These are phyloP conservation scores for Tokudaia muenninki DNA, from an alignment of 2,797 vertebrate genomes.

Conservation along the genomic window DNA sequence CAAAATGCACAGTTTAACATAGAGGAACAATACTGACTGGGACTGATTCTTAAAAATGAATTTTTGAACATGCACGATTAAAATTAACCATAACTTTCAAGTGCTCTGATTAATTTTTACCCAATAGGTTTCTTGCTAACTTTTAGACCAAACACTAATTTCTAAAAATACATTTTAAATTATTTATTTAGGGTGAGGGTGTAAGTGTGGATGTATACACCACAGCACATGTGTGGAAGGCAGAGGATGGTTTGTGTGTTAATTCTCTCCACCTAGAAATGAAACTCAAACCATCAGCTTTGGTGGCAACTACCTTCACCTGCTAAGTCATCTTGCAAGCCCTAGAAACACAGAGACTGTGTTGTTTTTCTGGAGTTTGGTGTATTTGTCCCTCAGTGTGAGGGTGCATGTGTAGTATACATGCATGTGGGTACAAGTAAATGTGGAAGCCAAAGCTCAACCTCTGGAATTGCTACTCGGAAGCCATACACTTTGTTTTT, in stretches of 20 bases:
- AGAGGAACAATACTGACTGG: neutral
- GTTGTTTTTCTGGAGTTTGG: neutral
- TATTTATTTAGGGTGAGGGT: neutral
- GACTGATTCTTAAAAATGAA: constrained; percentile 15
- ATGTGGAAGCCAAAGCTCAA: neutral
- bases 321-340: neutral
- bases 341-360: neutral
- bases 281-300: neutral
- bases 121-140: neutral
- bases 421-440: neutral
- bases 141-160: constrained; percentile 10
- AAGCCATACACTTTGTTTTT: neutral
- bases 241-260: neutral
- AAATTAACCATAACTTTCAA: constrained; percentile 2
- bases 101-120: neutral
- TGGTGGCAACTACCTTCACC: neutral
- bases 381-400: too few species aligned
- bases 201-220: neutral
- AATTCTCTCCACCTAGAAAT: neutral
- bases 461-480: neutral
- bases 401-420: neutral
- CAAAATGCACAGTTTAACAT: neutral
- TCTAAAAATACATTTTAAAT: neutral
- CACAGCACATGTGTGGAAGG: neutral
- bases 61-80: constrained; percentile 15